Conservation (phyloP, 2,797 vertebrate species). For the Mormyrops attenuatus region DNA sequence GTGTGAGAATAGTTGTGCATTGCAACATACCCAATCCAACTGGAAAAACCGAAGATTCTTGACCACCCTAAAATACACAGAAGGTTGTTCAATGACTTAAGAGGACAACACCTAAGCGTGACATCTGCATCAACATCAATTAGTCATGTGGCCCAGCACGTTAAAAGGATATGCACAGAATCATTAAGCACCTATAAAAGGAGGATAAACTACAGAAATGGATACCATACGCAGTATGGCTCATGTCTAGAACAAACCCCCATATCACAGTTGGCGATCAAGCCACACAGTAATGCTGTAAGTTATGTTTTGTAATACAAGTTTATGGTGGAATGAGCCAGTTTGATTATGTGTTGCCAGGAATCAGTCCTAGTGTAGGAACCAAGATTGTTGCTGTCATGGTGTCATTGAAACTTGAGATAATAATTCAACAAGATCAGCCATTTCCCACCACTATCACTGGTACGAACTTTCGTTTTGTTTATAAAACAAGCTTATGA, state of each 20-base stretch:
- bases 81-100: not conserved
- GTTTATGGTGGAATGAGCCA: not conserved
- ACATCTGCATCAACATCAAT: not conserved
- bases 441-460: slow-evolving; percentile 31
- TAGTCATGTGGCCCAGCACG: not conserved
- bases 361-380: slow-evolving; percentile 12
- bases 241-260: not conserved
- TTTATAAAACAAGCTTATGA: slow-evolving; percentile 35
- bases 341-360: not conserved
- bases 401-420: slow-evolving; percentile 22
- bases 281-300: not conserved
- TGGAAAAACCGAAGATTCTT: not conserved
- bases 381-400: slow-evolving; percentile 16
- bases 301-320: not conserved
- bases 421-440: slow-evolving; percentile 33
- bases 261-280: not conserved
- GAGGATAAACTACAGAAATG: not conserved
- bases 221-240: not conserved
- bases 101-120: not conserved
- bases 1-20: not conserved
- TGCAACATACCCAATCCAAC: not conserved
- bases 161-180: not conserved
- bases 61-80: not conserved
- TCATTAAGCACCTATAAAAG: not conserved
- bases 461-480: slow-evolving; percentile 7